phyloP scores from a whole-genome alignment of 2,113 vertebrate genomes.

The Dinomys branickii region DNA sequence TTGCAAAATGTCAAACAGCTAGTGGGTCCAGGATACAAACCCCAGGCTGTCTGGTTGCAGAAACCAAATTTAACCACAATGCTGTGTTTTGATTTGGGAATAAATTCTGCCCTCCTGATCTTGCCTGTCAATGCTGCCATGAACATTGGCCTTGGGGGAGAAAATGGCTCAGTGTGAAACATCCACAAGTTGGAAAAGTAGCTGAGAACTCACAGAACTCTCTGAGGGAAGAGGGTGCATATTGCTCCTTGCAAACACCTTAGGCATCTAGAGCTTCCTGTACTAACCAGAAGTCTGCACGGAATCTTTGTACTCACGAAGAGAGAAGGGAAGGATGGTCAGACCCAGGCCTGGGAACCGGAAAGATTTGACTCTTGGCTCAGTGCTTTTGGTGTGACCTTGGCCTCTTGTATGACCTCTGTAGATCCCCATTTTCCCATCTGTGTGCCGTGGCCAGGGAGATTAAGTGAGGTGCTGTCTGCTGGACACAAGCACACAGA shows the following conservation, averaged over 20 bases:
- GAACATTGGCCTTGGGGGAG: accelerated
- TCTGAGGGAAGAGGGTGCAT: background rate
- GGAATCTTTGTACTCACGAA: background rate
- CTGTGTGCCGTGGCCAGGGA: background rate
- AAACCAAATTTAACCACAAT: background rate
- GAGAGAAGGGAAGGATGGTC: background rate
- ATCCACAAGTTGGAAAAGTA: background rate
- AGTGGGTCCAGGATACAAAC: background rate
- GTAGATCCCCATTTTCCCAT: background rate
- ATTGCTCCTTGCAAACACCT: accelerated
- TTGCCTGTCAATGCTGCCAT: background rate
- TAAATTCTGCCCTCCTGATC: background rate
- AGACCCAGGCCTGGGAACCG: background rate
- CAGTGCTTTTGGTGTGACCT: background rate
- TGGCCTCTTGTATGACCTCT: background rate
- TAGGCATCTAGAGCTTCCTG: no score
- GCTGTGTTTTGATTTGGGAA: background rate
- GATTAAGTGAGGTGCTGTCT: background rate
- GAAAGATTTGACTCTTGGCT: background rate
- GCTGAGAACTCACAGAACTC: background rate
- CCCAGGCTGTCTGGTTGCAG: background rate
- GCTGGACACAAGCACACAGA: background rate
- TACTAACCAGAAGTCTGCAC: background rate
- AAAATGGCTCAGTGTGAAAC: background rate
- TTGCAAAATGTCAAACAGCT: slow-evolving; percentile 42